These are phyloP conservation scores for Crypturellus tataupa DNA, from an alignment of 2,797 vertebrate genomes.

Conservation along the genomic window DNA sequence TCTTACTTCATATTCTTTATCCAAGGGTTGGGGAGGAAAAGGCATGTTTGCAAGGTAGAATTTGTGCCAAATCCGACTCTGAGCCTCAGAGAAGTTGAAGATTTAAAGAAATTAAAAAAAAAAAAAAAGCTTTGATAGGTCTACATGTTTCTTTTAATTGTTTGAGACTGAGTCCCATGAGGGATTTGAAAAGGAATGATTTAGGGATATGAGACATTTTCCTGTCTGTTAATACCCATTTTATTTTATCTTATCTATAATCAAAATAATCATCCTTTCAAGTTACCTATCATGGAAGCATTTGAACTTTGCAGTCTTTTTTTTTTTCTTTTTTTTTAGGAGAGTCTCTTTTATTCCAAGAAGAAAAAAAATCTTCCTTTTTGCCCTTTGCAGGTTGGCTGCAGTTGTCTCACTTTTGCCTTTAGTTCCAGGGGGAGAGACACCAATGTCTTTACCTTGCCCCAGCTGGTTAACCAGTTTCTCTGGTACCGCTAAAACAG, in stretches of 20 bases:
- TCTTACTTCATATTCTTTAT: background rate
- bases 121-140: background rate
- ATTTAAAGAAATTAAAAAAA: background rate
- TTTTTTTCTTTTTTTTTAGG: background rate
- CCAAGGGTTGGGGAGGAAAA: conserved; percentile 35
- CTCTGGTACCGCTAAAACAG: background rate
- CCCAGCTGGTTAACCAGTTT: background rate
- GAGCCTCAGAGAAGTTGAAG: background rate
- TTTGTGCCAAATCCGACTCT: conserved; percentile 25
- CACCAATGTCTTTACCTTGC: background rate
- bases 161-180: background rate
- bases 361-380: background rate
- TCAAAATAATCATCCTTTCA: conserved; percentile 9
- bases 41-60: background rate
- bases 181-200: background rate
- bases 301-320: background rate
- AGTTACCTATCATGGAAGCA: background rate
- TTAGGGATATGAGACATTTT: background rate
- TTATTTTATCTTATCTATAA: conserved; percentile 3
- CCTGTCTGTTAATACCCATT: background rate
- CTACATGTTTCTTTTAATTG: background rate
- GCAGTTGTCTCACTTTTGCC: background rate
- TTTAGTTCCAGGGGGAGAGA: background rate
- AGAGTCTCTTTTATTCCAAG: background rate
- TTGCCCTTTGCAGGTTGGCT: background rate